phyloP scores from a whole-genome alignment of 2,888 invertebrate genomes.

The Arctia plantaginis region DNA sequence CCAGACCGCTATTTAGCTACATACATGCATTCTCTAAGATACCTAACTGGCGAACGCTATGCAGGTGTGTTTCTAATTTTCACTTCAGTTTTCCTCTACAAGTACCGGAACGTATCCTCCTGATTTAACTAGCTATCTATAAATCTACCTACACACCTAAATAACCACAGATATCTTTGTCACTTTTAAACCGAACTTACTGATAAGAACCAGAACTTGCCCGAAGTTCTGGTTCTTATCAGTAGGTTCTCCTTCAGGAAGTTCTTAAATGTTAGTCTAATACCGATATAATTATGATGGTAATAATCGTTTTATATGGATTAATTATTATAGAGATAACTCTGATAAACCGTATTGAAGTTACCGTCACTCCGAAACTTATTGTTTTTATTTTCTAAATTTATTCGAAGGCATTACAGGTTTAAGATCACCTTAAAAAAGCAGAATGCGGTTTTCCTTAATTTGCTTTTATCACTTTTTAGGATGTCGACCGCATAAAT shows the following conservation, averaged over 20 bases:
- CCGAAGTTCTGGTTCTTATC: no score
- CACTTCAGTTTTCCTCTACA: not conserved
- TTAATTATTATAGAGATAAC: not conserved
- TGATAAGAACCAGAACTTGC: no score
- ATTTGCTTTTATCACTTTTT: slow-evolving; percentile 24
- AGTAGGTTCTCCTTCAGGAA: no score
- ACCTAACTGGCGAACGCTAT: not conserved
- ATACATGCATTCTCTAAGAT: not conserved
- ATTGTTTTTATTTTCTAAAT: slow-evolving; percentile 7
- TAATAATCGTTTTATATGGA: no score
- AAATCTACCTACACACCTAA: not conserved
- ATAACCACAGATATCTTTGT: not conserved
- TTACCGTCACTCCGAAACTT: not conserved
- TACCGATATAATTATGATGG: not conserved
- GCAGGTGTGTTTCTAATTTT: not conserved
- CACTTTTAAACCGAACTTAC: not conserved
- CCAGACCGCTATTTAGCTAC: not conserved
- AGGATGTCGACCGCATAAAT: slow-evolving; percentile 28
- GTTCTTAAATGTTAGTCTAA: not conserved
- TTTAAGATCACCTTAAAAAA: slow-evolving; percentile 17
- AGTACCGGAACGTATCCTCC: not conserved
- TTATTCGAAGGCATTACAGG: not conserved
- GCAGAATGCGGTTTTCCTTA: slow-evolving; percentile 39
- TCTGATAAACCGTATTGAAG: not conserved
- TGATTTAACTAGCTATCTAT: not conserved